Conservation (phyloP, 2,113 vertebrate genomes). For the Campylomormyrus numenius region DNA sequence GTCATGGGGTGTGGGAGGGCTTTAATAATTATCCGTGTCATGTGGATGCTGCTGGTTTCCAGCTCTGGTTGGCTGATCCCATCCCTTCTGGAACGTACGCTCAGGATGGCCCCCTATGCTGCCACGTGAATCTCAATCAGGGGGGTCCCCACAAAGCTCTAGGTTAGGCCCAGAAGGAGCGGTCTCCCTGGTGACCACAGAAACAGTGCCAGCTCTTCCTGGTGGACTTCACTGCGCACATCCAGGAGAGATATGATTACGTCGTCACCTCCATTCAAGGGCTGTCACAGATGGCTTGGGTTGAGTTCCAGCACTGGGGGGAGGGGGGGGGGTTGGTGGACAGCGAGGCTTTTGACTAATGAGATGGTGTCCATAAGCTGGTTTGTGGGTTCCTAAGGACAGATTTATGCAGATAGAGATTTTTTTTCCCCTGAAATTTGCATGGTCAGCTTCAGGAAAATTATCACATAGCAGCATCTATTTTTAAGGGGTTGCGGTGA, state of each 20-base stretch:
- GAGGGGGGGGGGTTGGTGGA: background rate
- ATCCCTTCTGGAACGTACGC: background rate
- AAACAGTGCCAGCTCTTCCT: background rate
- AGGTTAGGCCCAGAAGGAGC: background rate
- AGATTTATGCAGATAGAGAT: background rate
- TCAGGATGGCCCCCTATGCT: background rate
- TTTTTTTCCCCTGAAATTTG: background rate
- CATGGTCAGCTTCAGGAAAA: slow-evolving; percentile 16
- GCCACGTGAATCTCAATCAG: background rate
- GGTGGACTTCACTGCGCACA: background rate
- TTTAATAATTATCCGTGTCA: background rate
- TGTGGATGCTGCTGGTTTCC: background rate
- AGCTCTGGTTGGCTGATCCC: background rate
- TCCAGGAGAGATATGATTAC: background rate
- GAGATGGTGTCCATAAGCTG: background rate
- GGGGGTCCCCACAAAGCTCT: background rate
- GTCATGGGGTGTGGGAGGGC: background rate
- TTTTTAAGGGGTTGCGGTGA: slow-evolving; percentile 43
- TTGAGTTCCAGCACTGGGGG: background rate
- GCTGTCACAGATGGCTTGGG: background rate
- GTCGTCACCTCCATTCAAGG: background rate
- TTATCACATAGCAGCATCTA: slow-evolving; percentile 44
- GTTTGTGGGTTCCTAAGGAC: background rate
- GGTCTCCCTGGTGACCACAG: background rate
- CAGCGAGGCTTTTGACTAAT: background rate